Conservation (phyloP, 2,797 vertebrate species). For the Tokudaia muenninki region DNA sequence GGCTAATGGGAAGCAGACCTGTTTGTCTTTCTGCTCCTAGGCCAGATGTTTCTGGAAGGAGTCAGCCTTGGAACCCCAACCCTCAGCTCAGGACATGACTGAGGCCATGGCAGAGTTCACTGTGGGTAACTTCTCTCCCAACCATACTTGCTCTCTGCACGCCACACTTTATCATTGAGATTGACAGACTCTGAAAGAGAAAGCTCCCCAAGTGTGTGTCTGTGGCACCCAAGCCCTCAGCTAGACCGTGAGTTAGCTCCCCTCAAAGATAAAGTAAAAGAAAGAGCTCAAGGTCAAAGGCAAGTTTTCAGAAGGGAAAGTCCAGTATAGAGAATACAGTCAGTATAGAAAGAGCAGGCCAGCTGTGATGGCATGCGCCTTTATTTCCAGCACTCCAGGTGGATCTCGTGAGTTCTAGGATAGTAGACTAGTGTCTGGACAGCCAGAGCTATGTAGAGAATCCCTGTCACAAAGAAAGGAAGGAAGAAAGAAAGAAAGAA, state of each 20-base stretch:
- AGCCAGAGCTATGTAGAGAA: background rate
- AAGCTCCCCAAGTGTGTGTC: background rate
- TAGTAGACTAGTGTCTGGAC: background rate
- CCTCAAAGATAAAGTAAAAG: slow-evolving; percentile 15
- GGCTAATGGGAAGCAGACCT: background rate
- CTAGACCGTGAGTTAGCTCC: background rate
- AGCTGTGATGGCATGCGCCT: background rate
- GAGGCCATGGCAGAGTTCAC: background rate
- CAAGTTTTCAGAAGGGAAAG: background rate
- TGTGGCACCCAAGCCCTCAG: background rate
- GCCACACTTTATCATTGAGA: background rate
- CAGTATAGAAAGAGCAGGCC: too few species aligned
- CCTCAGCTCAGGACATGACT: background rate
- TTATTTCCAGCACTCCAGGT: background rate
- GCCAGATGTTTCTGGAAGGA: slow-evolving; percentile 40
- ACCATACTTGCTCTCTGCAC: background rate
- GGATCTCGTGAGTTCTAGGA: background rate
- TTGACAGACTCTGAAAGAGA: background rate
- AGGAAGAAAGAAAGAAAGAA: too few species aligned
- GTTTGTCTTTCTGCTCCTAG: background rate
- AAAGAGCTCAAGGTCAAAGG: slow-evolving; percentile 15
- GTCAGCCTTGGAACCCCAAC: background rate
- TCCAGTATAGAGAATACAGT: background rate
- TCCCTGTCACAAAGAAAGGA: background rate
- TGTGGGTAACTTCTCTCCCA: background rate